Conservation (phyloP, 2,888 invertebrate species). For the Yponomeuta evonymella region DNA sequence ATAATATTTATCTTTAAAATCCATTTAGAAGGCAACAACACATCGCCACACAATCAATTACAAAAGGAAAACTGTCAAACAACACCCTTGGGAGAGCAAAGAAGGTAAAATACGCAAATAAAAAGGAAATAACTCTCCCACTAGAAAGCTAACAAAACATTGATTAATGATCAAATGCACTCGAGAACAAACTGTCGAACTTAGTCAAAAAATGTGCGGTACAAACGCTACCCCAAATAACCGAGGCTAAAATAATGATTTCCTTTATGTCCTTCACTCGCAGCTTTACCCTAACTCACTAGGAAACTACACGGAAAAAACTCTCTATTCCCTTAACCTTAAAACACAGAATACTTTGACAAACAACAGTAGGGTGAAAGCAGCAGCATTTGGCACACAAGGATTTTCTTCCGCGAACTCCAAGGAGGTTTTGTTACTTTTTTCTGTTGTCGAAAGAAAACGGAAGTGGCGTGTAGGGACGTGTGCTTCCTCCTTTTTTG, state of each 20-base stretch:
- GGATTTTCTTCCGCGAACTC: conserved; percentile 46
- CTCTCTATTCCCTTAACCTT: rapidly evolving
- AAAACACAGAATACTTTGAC: conserved; percentile 27
- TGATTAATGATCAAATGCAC: conserved; percentile 76
- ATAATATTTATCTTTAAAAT: too few species aligned
- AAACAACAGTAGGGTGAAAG: conserved; percentile 37
- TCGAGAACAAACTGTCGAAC: conserved; percentile 76
- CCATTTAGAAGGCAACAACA: conserved; percentile 18
- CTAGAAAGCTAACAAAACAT: conserved; percentile 60
- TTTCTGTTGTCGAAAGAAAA: conserved; percentile 60
- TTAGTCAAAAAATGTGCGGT: conserved; percentile 70
- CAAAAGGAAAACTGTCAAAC: conserved; percentile 58
- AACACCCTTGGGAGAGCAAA: conserved; percentile 36
- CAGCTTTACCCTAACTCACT: conserved; percentile 35
- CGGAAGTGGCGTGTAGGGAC: conserved; percentile 67
- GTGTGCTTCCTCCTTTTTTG: conserved; percentile 72
- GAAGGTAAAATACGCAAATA: conserved; percentile 64
- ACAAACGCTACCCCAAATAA: conserved; percentile 68
- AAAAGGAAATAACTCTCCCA: conserved; percentile 33
- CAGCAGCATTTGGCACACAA: conserved; percentile 42
- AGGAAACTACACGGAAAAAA: conserved; percentile 19
- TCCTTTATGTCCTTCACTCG: conserved; percentile 46
- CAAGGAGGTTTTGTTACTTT: conserved; percentile 56
- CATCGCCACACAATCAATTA: conserved; percentile 65
- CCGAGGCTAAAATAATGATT: conserved; percentile 73